These are phyloP conservation scores for Chouioia cunea DNA, from an alignment of 2,888 invertebrate species.

Conservation along the genomic window DNA sequence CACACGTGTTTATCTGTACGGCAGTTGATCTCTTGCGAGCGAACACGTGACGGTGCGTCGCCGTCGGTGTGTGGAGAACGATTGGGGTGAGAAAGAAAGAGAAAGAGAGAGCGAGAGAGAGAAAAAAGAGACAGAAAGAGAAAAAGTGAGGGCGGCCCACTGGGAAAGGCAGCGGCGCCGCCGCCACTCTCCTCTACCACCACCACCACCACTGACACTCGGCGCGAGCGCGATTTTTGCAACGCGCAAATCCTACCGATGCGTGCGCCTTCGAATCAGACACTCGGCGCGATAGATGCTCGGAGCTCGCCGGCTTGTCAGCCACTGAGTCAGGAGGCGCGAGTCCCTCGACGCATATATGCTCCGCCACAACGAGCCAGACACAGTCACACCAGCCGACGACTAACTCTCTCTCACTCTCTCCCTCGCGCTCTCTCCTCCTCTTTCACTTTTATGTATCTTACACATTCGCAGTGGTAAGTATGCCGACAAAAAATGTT, in stretches of 20 bases:
- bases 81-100: constrained; percentile 19
- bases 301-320: constrained; percentile 67
- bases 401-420: constrained; percentile 17
- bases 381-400: not conserved
- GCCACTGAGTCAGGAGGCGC: constrained; percentile 67
- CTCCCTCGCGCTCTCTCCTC: constrained; percentile 20
- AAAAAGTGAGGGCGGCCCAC: constrained; percentile 26
- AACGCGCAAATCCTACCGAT: too few relatives aligned
- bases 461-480: constrained; percentile 52
- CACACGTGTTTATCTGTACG: not conserved
- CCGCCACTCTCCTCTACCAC: constrained; percentile 18
- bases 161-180: constrained; percentile 17
- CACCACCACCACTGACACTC: not conserved
- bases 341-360: constrained; percentile 67
- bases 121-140: constrained; percentile 40
- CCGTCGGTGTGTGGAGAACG: too few relatives aligned
- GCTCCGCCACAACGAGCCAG: constrained; percentile 54
- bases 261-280: constrained; percentile 44
- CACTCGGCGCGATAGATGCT: constrained; percentile 58
- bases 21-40: constrained; percentile 19
- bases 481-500: not conserved
- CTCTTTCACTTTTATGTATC: constrained; percentile 41
- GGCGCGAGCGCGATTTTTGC: too few relatives aligned
- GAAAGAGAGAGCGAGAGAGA: constrained; percentile 16
- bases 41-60: too few relatives aligned